Conservation (phyloP, 2,113 vertebrate species). For the Dendropsophus ebraccatus region DNA sequence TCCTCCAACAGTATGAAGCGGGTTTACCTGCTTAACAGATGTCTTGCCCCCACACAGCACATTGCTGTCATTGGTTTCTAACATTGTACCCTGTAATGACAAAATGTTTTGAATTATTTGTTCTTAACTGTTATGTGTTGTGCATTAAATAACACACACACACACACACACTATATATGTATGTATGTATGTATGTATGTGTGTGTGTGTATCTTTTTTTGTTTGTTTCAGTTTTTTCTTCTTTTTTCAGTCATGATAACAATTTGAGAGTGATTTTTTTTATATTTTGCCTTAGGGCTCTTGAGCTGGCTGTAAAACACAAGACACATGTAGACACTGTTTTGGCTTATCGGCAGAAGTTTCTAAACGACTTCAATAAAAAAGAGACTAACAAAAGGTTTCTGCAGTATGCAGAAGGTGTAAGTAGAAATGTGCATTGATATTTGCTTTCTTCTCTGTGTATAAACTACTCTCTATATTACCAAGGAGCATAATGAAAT, state of each 20-base stretch:
- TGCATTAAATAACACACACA: too few relatives aligned
- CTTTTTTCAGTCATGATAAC: not conserved
- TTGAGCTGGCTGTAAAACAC: constrained; percentile 96
- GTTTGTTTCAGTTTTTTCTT: too few relatives aligned
- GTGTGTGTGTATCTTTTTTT: too few relatives aligned
- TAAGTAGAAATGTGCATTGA: constrained; percentile 69
- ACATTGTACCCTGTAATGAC: too few relatives aligned
- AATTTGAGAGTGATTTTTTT: constrained; percentile 17
- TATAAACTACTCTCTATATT: not conserved
- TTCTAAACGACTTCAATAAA: constrained; percentile 86
- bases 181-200: too few relatives aligned
- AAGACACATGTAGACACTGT: constrained; percentile 98
- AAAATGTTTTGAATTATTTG: too few relatives aligned
- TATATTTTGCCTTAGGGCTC: constrained; percentile 78
- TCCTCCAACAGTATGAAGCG: too few relatives aligned
- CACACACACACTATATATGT: too few relatives aligned
- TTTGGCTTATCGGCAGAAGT: constrained; percentile 89
- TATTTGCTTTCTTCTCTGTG: not conserved
- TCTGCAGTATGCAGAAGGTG: constrained; percentile 90
- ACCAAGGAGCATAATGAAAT: not conserved
- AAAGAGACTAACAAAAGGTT: constrained; percentile 93
- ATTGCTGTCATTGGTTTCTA: too few relatives aligned
- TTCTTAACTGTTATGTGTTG: too few relatives aligned
- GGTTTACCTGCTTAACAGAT: too few relatives aligned
- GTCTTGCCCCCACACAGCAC: too few relatives aligned